Conservation (phyloP, 1,140 invertebrate genomes). For the Meloidogyne exigua region DNA sequence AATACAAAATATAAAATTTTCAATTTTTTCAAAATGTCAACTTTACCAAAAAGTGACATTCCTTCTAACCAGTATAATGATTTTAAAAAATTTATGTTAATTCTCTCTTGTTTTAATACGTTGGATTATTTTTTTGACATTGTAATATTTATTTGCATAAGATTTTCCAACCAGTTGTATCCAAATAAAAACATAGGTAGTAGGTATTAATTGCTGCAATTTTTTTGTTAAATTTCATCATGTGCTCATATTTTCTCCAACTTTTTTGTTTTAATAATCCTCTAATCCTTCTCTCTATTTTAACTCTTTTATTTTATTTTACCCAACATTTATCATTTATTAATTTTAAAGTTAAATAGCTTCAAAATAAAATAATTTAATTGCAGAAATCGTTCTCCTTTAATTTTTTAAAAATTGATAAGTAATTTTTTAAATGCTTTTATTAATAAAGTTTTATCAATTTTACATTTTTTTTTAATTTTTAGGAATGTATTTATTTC, state of each 20-base stretch:
- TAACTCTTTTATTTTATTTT: too few relatives aligned
- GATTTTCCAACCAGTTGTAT: background rate
- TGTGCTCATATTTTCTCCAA: background rate
- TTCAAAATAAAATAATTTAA: too few relatives aligned
- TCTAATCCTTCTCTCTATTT: background rate
- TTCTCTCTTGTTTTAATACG: background rate
- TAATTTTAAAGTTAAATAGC: too few relatives aligned
- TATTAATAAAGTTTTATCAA: too few relatives aligned
- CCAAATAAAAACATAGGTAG: background rate
- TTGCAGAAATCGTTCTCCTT: too few relatives aligned
- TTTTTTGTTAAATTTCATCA: background rate
- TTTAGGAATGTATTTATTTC: background rate
- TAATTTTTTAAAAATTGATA: too few relatives aligned
- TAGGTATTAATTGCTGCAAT: background rate
- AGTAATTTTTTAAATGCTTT: too few relatives aligned
- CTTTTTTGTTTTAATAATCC: background rate
- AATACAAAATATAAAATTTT: background rate
- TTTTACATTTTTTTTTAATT: background rate
- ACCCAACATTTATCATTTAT: too few relatives aligned
- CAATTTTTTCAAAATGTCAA: background rate
- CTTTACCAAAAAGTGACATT: background rate
- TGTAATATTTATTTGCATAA: background rate
- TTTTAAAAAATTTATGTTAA: background rate
- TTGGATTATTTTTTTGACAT: background rate
- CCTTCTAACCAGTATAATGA: background rate